phyloP scores from a whole-genome alignment of 2,113 vertebrate species.

The Hassar affinis region DNA sequence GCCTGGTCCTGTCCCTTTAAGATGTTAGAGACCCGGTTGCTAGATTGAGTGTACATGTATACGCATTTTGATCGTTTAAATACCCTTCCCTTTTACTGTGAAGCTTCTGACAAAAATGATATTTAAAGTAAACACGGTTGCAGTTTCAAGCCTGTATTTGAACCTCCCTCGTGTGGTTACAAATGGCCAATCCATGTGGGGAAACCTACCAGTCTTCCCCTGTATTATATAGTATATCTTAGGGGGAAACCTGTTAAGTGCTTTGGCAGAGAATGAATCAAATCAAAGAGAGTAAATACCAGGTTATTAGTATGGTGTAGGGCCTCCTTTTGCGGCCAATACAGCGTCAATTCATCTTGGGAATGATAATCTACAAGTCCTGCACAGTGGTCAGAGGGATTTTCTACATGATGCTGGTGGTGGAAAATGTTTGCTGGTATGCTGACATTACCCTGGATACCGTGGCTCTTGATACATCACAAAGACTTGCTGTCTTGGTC shows the following conservation, averaged over 20 bases:
- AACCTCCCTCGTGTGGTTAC: neutral
- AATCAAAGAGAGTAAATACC: too few species aligned
- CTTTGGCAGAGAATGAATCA: neutral
- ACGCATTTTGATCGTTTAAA: neutral
- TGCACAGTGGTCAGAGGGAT: too few species aligned
- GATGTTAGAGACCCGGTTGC: neutral
- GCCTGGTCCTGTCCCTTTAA: neutral
- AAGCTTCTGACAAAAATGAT: neutral
- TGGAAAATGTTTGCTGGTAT: too few species aligned
- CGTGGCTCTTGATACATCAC: too few species aligned
- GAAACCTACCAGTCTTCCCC: neutral
- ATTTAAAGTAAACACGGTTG: neutral
- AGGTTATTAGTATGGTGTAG: too few species aligned
- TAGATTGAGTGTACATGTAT: neutral
- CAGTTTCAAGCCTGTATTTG: neutral
- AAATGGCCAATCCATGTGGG: neutral
- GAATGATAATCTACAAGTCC: too few species aligned
- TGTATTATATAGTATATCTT: neutral
- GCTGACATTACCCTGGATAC: too few species aligned
- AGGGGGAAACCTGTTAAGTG: neutral
- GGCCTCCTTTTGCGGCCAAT: too few species aligned
- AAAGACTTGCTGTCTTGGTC: too few species aligned
- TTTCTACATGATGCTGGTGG: too few species aligned
- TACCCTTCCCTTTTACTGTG: neutral
- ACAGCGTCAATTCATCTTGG: too few species aligned